A percentile compares a stretch with the other conserved stretches of the same genome.
phyloP scores from a whole-genome alignment of 2,888 invertebrate genomes.

The Athalia rosae region DNA sequence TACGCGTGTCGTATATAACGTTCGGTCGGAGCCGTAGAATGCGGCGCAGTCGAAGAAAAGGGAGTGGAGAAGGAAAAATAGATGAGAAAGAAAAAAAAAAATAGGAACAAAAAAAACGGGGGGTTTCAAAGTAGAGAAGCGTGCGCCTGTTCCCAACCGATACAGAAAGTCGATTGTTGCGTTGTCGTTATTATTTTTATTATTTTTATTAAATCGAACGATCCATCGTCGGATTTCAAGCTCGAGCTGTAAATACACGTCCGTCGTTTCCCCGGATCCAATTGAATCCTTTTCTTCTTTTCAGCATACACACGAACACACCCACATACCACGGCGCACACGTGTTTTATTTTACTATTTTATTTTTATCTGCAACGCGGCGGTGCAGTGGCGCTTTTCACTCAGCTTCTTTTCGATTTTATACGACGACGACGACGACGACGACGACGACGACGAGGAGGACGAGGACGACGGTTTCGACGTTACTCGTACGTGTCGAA shows the following conservation, averaged over 20 bases:
- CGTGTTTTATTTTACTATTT: too few species aligned
- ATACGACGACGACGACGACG: too few species aligned
- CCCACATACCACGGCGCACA: too few species aligned
- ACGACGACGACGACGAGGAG: neutral
- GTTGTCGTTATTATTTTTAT: too few species aligned
- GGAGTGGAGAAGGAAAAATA: too few species aligned
- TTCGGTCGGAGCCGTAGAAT: too few species aligned
- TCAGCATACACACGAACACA: neutral
- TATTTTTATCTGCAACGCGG: too few species aligned
- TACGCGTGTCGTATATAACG: too few species aligned
- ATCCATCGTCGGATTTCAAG: neutral
- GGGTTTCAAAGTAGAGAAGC: neutral
- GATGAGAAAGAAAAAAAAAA: too few species aligned
- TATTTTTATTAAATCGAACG: neutral
- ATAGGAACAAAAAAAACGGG: too few species aligned
- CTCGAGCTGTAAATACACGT: neutral
- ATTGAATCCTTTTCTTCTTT: slow-evolving; percentile 5
- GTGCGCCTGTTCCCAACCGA: neutral
- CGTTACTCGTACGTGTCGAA: slow-evolving; percentile 17
- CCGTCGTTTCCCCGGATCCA: slow-evolving; percentile 17
- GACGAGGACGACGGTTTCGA: neutral
- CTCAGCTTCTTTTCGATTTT: too few species aligned
- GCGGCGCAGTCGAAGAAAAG: neutral
- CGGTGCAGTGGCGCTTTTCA: too few species aligned
- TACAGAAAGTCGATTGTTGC: neutral